Base-by-base conservation (phyloP, 2,113 vertebrate species). In the Mus spicilegus region DNA sequence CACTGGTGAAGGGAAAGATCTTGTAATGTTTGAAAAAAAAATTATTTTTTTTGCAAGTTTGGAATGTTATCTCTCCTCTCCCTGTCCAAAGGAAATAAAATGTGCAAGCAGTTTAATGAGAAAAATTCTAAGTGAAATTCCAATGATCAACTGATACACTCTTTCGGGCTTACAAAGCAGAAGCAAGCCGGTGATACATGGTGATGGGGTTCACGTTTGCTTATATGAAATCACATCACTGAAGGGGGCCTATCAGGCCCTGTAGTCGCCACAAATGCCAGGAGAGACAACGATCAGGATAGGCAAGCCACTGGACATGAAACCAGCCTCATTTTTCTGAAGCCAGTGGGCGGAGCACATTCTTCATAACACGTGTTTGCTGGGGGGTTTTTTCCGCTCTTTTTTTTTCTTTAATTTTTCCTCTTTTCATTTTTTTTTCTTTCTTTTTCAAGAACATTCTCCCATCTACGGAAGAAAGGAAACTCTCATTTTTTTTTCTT, bases 361-460 rank as follows among this genome's bases (percentile, higher is more conserved):
- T 54, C 19, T 89, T 94, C 67, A 6, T 67, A 87, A 94, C 70
- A 28, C 42, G 8, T 9, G 91, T 82, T 96, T 89, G 58, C 42
- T 91, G 9, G 54, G 22, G 22, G 26, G 72, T 89, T 90, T 93
- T 93, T 91, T 87, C 28, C 51, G 16, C 20, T 85, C 2, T 39
- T 89, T 73, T 39, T 90, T 54, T n/a, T 22, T 10, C 72, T 69
- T 16, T 36, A 69, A 69, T 69, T 69, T 69, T 84, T 89, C 67
- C 90, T 39, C 56, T 91, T 70, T 70, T 77, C 19, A 7, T 42
- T 87, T 95, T 8, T 75, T 75, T 39, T 90, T 56, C 51, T 63
- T 96, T 92, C 80, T 95, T 97, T 96, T 87, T 56, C 90, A 95
- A 96, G 72, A 95, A 95, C 92, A 91, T 89, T 93, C 81, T 80